Base-by-base conservation (phyloP, 2,797 vertebrate species). In the Petrocephalus schoutedeni region DNA sequence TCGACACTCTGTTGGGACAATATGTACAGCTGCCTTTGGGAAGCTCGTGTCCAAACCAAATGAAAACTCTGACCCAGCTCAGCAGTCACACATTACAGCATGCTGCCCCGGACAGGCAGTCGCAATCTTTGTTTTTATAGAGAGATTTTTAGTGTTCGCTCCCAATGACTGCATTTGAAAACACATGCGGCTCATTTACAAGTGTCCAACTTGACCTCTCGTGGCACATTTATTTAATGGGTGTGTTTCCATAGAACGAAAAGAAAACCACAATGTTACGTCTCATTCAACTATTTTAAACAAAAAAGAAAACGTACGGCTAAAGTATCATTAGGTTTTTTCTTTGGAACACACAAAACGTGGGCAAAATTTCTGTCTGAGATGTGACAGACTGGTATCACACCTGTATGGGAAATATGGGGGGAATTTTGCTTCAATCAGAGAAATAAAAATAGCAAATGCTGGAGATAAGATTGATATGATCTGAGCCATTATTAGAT, bases 81-180 rank as follows among this genome's bases (percentile, higher is more conserved):
- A 45, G 71, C 71, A 77, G 71, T 77, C 71, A 77, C 71, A 45
- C 36, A 77, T 77, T 77, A 77, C 71, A 45, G 71, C 71, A 77
- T 3, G 16, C 36, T 77, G 36, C 2, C 36, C 6, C 71, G 14
- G 14, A 74, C 71, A 77, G 67, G 32, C 71, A 45, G 36, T 3
- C 71, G 19, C 67, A n/a, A 1, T 19, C 71, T 45, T n/a, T 77
- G 32, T 45, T 77, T 45, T 77, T 7, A 45, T 77, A 36, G 32
- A 74, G 14, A 41, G 71, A 45, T 77, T 45, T 41, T 77, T 45
- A 77, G 36, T 8, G 36, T 77, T 3, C 5, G 36, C 36, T n/a
- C 71, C 71, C 71, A 77, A 77, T 16, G 28, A 71, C 0, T 6
- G 64, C 12, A 71, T n/a, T 77, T 23, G 36, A 28, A 36, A 2